Evolutionary conservation across 1,140 invertebrate species (phyloP).

Genomic region (Solen grandis): DNA sequence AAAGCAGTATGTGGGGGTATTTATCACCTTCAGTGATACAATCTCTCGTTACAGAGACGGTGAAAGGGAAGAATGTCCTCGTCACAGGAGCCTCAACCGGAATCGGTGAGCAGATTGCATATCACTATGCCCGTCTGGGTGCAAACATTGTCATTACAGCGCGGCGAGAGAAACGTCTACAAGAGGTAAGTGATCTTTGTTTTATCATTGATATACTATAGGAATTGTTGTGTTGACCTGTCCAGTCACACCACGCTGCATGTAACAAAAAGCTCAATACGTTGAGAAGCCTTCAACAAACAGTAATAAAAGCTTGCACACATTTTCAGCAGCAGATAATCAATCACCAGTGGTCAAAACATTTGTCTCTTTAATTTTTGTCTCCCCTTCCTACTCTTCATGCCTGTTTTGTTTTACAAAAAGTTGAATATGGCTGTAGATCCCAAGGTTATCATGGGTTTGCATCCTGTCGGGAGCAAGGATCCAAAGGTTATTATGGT

Average conservation of each 20-base stretch:
- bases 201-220: neutral
- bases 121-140: conserved; percentile 74
- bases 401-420: too few species aligned
- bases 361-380: too few species aligned
- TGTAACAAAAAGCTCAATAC: neutral
- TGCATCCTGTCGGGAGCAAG: too few species aligned
- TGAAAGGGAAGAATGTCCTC: conserved; percentile 75
- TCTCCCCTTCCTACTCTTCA: too few species aligned
- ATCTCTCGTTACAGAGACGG: conserved; percentile 66
- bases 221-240: neutral
- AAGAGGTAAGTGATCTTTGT: conserved; percentile 63
- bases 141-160: conserved; percentile 75
- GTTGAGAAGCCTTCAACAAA: neutral
- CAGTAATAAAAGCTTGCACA: too few species aligned
- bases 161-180: conserved; percentile 67
- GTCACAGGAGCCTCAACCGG: conserved; percentile 79
- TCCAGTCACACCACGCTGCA: neutral
- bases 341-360: too few species aligned
- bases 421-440: too few species aligned
- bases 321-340: too few species aligned
- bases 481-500: too few species aligned
- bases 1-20: too few species aligned
- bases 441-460: too few species aligned
- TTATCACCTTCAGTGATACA: too few species aligned
- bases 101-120: conserved; percentile 79